Evolutionary conservation across 2,113 vertebrate genomes (phyloP).

Genomic region (Taxidea taxus): DNA sequence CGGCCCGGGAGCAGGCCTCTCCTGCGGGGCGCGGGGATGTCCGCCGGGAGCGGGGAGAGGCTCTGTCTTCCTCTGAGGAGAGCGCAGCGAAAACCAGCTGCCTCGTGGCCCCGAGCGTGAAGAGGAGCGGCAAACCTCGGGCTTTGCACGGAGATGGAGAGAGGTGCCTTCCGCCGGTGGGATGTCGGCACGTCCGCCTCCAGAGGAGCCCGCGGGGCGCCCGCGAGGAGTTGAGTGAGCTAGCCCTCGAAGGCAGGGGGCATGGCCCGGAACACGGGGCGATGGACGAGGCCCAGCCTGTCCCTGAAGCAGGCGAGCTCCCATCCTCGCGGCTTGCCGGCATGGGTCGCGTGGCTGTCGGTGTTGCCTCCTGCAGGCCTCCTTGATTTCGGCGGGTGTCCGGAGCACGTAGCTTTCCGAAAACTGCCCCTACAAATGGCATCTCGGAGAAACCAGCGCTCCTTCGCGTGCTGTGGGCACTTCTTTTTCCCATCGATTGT

Average conservation of each 20-base stretch:
- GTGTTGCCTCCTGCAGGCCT: neutral
- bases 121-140: neutral
- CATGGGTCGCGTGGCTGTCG: rapidly evolving
- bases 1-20: neutral
- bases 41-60: neutral
- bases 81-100: neutral
- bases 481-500: neutral
- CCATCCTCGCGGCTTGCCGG: neutral
- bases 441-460: neutral
- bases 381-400: neutral
- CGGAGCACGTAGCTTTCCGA: neutral
- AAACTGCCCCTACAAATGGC: neutral
- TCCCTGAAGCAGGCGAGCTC: too few relatives aligned
- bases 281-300: neutral
- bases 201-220: rapidly evolving
- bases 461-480: neutral
- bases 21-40: rapidly evolving
- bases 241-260: neutral
- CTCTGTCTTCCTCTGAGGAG: neutral
- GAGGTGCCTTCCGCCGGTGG: neutral
- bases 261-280: rapidly evolving
- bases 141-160: neutral
- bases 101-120: neutral
- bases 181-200: neutral
- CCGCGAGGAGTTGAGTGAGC: neutral